Percentiles rank a stretch among this genome's conserved stretches.
These are phyloP conservation scores for Pituophis catenifer DNA, from an alignment of 2,113 vertebrate genomes.

Conservation along the genomic window DNA sequence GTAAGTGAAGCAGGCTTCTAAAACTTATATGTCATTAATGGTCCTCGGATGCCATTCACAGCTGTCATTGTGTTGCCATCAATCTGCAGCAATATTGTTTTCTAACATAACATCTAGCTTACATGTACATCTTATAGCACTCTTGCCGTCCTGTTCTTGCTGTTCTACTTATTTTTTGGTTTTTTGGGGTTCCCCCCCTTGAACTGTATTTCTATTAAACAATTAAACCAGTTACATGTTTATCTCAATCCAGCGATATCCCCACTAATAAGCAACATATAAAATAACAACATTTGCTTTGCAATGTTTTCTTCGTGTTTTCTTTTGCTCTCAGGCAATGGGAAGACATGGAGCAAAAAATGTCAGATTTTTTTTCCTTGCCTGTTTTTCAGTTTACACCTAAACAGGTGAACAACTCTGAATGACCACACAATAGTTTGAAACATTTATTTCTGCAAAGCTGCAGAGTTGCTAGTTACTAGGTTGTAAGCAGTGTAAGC, in stretches of 20 bases:
- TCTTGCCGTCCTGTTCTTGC: background rate
- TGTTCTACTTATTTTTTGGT: background rate
- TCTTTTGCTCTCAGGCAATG: background rate
- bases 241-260: background rate
- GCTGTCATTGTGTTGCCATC: background rate
- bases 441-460: background rate
- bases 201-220: background rate
- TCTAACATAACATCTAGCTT: background rate
- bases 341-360: background rate
- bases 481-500: background rate
- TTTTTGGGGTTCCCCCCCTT: background rate
- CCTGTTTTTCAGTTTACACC: background rate
- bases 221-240: background rate
- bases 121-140: background rate
- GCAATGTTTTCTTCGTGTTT: background rate
- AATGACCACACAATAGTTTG: background rate
- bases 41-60: background rate
- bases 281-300: background rate
- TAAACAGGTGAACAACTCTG: background rate
- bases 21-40: background rate
- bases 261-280: background rate
- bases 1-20: background rate
- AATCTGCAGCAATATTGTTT: background rate
- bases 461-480: background rate
- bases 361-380: background rate